Percentiles rank a stretch among this genome's conserved stretches.
Conservation (phyloP, 2,797 vertebrate genomes). For the Micropoecilia bifurca region DNA sequence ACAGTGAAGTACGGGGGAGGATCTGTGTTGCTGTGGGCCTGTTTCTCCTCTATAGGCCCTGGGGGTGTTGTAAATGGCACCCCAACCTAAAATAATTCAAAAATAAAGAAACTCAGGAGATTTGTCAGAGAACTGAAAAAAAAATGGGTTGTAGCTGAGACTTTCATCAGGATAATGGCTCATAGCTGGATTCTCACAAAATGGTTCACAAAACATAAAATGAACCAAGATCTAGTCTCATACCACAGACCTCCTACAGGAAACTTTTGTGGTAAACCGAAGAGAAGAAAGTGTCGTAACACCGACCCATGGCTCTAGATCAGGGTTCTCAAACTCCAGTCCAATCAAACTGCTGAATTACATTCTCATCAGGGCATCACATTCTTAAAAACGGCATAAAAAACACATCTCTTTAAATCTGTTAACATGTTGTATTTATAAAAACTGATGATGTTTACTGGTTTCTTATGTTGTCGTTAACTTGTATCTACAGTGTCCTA, state of each 20-base stretch:
- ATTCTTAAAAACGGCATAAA: no score
- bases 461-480: no score
- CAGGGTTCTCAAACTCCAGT: neutral
- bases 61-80: neutral
- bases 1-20: neutral
- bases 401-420: no score
- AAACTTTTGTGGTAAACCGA: neutral
- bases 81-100: neutral
- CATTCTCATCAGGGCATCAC: neutral
- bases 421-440: no score
- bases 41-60: neutral
- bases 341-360: neutral
- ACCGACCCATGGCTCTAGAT: neutral
- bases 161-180: neutral
- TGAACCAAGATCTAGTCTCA: neutral
- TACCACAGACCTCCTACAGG: neutral
- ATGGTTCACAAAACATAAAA: neutral
- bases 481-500: no score
- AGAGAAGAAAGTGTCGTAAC: neutral
- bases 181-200: neutral
- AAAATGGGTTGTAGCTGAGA: neutral
- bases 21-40: neutral
- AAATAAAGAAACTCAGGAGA: neutral
- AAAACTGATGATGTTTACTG: no score
- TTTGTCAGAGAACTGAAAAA: neutral